Conservation (phyloP, 2,888 invertebrate species). For the Lottia scabra region DNA sequence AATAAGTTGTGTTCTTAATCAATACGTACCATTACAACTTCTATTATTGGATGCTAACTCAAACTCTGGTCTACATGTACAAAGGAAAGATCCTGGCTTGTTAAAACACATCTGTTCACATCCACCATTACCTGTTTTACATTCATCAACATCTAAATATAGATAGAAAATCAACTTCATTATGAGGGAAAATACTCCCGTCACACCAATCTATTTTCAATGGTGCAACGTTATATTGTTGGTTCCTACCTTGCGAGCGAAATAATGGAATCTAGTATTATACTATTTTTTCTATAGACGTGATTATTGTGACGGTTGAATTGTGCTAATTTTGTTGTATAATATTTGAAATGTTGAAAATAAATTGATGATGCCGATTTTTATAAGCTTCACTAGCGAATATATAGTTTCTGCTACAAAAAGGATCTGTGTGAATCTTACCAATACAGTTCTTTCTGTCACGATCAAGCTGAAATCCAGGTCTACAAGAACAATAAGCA, state of each 20-base stretch:
- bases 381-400: no score
- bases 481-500: constrained; percentile 44
- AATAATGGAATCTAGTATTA: no score
- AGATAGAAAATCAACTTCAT: neutral
- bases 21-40: constrained; percentile 25
- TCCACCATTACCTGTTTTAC: constrained; percentile 22
- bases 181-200: neutral
- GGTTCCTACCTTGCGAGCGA: no score
- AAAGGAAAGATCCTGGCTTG: constrained; percentile 45
- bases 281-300: no score
- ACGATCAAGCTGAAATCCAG: constrained; percentile 36
- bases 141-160: constrained; percentile 51
- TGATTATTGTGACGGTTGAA: no score
- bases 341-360: no score
- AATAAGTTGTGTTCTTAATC: no score
- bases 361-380: no score
- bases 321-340: no score
- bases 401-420: no score
- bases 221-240: no score
- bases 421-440: constrained; percentile 25
- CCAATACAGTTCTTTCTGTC: constrained; percentile 46
- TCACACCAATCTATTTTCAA: no score
- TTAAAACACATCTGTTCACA: constrained; percentile 52
- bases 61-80: constrained; percentile 48
- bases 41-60: constrained; percentile 32